Percentiles rank a stretch among this genome's conserved stretches.
phyloP scores from a whole-genome alignment of 2,797 vertebrate species.

The Sparus aurata region DNA sequence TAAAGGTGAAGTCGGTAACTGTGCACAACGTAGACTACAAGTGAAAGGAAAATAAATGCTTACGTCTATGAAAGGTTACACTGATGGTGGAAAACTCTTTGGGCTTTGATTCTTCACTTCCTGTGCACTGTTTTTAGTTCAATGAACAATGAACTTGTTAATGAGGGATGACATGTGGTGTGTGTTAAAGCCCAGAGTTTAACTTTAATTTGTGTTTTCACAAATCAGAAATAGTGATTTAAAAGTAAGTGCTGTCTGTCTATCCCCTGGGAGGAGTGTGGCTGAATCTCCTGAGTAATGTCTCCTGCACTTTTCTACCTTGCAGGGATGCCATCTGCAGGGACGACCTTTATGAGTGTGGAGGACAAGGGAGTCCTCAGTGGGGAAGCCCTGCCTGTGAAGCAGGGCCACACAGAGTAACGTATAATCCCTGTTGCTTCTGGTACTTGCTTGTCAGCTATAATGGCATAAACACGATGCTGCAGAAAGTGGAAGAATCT shows the following conservation, averaged over 20 bases:
- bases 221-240: background rate
- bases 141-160: background rate
- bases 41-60: slow-evolving; percentile 23
- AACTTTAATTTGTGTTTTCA: slow-evolving; percentile 10
- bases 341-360: slow-evolving; percentile 68
- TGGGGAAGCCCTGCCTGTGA: slow-evolving; percentile 63
- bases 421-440: slow-evolving; percentile 38
- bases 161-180: background rate
- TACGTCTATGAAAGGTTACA: slow-evolving; percentile 8
- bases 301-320: slow-evolving; percentile 42
- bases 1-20: slow-evolving; percentile 33
- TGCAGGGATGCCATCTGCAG: slow-evolving; percentile 70
- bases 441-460: slow-evolving; percentile 16
- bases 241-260: slow-evolving; percentile 7
- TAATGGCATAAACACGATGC: background rate
- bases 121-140: background rate
- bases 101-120: background rate
- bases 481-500: background rate
- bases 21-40: slow-evolving; percentile 5
- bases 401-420: slow-evolving; percentile 31
- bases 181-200: background rate
- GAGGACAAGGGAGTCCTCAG: slow-evolving; percentile 60
- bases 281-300: slow-evolving; percentile 38
- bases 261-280: slow-evolving; percentile 1
- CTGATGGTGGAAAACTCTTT: background rate